These are phyloP conservation scores for Nothoprocta pentlandii DNA, from an alignment of 2,113 vertebrate species.

Conservation along the genomic window DNA sequence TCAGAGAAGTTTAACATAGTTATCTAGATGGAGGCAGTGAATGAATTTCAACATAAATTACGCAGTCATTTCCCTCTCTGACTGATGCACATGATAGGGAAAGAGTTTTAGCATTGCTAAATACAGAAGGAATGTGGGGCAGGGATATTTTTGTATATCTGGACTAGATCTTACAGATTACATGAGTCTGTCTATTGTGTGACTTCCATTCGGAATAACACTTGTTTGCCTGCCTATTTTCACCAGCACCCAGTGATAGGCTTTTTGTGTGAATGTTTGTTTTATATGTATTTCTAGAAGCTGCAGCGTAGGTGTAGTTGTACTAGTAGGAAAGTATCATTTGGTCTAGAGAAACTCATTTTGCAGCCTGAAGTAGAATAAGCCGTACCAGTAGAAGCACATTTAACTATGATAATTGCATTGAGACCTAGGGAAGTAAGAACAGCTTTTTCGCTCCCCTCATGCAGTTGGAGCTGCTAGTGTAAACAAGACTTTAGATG, in stretches of 20 bases:
- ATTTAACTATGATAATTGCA: background rate
- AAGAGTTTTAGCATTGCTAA: background rate
- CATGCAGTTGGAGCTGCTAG: background rate
- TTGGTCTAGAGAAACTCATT: background rate
- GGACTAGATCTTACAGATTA: background rate
- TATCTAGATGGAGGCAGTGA: background rate
- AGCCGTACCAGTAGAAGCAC: background rate
- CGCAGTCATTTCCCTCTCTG: background rate
- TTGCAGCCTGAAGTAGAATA: background rate
- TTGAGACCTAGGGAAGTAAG: background rate
- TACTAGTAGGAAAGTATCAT: background rate
- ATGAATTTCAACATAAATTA: slow-evolving; percentile 22
- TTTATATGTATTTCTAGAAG: background rate
- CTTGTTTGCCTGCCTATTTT: background rate
- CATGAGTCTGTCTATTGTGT: background rate
- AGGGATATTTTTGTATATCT: background rate
- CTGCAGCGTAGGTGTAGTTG: background rate
- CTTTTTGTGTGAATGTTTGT: background rate
- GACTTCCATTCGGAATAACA: background rate
- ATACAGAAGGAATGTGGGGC: background rate
- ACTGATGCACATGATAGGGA: background rate
- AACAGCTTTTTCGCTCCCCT: background rate
- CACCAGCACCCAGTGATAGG: background rate
- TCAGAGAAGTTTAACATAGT: background rate
- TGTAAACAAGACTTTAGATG: background rate